A percentile compares a stretch with the other conserved stretches of the same genome.
These are phyloP conservation scores for Eumeta japonica DNA, from an alignment of 1,140 invertebrate species.

Conservation along the genomic window DNA sequence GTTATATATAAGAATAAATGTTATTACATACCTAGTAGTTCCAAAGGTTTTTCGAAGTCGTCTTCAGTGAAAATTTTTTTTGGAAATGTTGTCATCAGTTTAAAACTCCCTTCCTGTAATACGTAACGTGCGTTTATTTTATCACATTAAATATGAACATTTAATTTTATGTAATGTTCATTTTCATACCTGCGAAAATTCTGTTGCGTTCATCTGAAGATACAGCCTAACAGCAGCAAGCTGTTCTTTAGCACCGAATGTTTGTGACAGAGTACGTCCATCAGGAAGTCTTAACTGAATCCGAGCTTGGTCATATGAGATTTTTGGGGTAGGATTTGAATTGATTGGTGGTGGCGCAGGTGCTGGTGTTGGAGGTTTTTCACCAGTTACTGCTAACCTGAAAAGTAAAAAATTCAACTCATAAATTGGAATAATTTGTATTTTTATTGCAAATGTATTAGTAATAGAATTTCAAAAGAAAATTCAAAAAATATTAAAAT, in stretches of 20 bases:
- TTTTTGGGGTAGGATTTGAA: constrained; percentile 15
- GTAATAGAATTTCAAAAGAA: constrained; percentile 2
- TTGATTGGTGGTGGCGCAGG: constrained; percentile 13
- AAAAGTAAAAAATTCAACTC: constrained; percentile 4
- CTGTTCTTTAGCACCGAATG: constrained; percentile 80
- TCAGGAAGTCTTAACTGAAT: constrained; percentile 71
- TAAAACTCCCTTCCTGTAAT: constrained; percentile 59
- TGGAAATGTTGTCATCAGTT: constrained; percentile 85
- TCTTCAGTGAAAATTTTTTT: constrained; percentile 80
- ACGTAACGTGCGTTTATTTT: constrained; percentile 71
- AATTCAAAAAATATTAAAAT: constrained; percentile 4
- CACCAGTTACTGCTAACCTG: constrained; percentile 41
- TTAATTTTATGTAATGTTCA: too few species aligned
- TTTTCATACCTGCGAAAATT: too few species aligned
- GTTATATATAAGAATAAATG: neutral
- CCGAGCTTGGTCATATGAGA: constrained; percentile 37
- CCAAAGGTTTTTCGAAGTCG: constrained; percentile 83
- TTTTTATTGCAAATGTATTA: too few species aligned
- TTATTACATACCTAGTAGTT: constrained; percentile 68
- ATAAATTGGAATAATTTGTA: too few species aligned
- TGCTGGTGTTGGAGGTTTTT: constrained; percentile 19
- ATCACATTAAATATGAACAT: too few species aligned
- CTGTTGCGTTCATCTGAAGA: neutral
- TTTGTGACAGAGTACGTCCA: constrained; percentile 56
- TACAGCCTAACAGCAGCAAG: constrained; percentile 78